Conservation (phyloP, 2,113 vertebrate species). For the Xiphias gladius region DNA sequence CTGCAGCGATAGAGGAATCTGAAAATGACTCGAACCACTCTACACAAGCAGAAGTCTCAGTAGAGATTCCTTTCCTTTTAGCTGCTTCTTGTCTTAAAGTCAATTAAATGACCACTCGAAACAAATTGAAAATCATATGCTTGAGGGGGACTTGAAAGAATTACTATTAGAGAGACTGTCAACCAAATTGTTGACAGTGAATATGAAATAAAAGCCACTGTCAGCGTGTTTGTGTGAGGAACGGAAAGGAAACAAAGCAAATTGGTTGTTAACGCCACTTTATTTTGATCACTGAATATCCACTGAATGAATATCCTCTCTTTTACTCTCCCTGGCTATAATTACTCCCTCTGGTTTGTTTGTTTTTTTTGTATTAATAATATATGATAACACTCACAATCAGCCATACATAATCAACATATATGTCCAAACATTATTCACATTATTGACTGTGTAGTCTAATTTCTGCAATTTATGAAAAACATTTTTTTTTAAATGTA, state of each 20-base stretch:
- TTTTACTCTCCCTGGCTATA: background rate
- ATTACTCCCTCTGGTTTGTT: constrained; percentile 5
- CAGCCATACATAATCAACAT: no score
- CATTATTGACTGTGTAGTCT: no score
- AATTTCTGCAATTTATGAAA: no score
- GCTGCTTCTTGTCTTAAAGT: constrained; percentile 41
- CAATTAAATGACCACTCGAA: constrained; percentile 50
- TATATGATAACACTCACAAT: background rate
- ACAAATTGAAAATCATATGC: constrained; percentile 51
- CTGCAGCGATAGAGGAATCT: background rate
- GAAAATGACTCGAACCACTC: constrained; percentile 34
- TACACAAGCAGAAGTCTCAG: background rate
- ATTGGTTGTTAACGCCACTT: constrained; percentile 8
- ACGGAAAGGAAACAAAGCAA: constrained; percentile 20
- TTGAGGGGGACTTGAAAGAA: constrained; percentile 31
- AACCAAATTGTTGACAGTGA: constrained; percentile 29
- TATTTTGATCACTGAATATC: constrained; percentile 30
- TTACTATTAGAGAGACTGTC: constrained; percentile 23
- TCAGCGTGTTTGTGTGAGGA: background rate
- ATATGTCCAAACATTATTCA: no score
- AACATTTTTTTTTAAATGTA: no score
- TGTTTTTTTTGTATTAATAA: background rate
- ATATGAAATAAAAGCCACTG: constrained; percentile 39
- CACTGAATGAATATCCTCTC: background rate
- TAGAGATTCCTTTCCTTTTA: constrained; percentile 45